Evolutionary conservation across 2,888 invertebrate genomes (phyloP), one percentile per base, ranked within the genome.

Genomic region (Copidosoma aretas): DNA sequence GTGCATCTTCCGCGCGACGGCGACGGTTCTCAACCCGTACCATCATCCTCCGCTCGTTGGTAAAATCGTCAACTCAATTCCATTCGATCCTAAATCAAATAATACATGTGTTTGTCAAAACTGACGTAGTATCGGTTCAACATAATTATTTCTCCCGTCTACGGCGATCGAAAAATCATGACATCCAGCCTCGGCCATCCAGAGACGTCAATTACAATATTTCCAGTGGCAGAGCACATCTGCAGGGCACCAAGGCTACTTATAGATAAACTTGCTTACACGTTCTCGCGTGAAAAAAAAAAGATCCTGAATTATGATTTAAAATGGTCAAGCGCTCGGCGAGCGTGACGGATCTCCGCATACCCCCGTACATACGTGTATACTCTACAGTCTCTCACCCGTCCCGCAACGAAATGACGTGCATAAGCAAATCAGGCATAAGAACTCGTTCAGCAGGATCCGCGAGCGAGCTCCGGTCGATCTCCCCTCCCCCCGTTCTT

Each of bases 21-120:
- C 59, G 54, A 15, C 32, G 74, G 75, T 75, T 73, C 76, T 75
- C 76, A 76, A 76, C 75, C 64, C 49, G 62, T 46, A n/a, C 25
- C 10, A 17, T 25, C 49, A 17, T 43, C 17, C 14, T n/a, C n/a
- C n/a, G n/a, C n/a, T n/a, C n/a, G n/a, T n/a, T n/a, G n/a, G n/a
- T n/a, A n/a, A n/a, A n/a, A n/a, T n/a, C n/a, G n/a, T n/a, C n/a
- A n/a, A n/a, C n/a, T n/a, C n/a, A n/a, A n/a, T n/a, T n/a, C n/a
- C n/a, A n/a, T n/a, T n/a, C n/a, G n/a, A n/a, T n/a, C n/a, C n/a
- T n/a, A n/a, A n/a, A n/a, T n/a, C n/a, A n/a, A n/a, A n/a, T n/a
- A n/a, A n/a, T n/a, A n/a, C n/a, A n/a, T n/a, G n/a, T n/a, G n/a
- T n/a, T n/a, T n/a, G n/a, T n/a, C n/a, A n/a, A n/a, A n/a, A n/a